phyloP scores from a whole-genome alignment of 2,113 vertebrate genomes.

The Microcebus lehilahytsara region DNA sequence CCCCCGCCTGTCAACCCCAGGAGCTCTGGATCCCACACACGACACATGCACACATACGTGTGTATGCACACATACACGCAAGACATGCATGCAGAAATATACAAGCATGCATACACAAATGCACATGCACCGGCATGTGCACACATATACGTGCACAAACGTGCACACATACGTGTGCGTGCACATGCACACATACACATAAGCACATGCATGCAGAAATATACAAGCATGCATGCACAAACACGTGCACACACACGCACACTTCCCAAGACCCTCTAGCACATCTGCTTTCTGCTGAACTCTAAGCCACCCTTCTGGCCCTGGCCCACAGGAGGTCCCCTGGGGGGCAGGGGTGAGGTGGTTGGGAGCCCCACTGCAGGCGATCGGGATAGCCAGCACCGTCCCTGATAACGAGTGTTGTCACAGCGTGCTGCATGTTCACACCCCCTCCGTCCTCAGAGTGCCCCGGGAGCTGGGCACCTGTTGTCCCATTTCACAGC shows the following conservation, averaged over 20 bases:
- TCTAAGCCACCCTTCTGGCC: background rate
- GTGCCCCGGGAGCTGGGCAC: background rate
- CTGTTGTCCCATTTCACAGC: background rate
- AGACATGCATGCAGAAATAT: too few relatives aligned
- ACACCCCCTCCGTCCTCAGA: background rate
- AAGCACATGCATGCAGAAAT: rapidly evolving
- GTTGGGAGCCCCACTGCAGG: background rate
- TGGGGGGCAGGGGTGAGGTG: background rate
- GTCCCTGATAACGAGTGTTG: rapidly evolving
- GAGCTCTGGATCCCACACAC: background rate
- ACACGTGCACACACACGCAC: rapidly evolving
- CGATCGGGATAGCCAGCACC: rapidly evolving
- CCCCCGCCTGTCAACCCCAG: rapidly evolving
- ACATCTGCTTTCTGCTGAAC: rapidly evolving
- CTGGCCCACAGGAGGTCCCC: rapidly evolving
- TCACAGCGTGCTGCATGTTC: rapidly evolving
- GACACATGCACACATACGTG: rapidly evolving
- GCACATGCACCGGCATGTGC: too few relatives aligned
- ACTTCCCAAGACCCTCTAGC: background rate
- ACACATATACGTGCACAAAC: background rate
- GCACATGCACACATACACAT: too few relatives aligned
- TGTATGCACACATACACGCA: too few relatives aligned
- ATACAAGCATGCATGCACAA: rapidly evolving
- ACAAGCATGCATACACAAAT: rapidly evolving
- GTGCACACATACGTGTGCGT: too few relatives aligned